Base-by-base conservation (phyloP, 1,140 invertebrate genomes). In the Pygmarrhopalites habei region DNA sequence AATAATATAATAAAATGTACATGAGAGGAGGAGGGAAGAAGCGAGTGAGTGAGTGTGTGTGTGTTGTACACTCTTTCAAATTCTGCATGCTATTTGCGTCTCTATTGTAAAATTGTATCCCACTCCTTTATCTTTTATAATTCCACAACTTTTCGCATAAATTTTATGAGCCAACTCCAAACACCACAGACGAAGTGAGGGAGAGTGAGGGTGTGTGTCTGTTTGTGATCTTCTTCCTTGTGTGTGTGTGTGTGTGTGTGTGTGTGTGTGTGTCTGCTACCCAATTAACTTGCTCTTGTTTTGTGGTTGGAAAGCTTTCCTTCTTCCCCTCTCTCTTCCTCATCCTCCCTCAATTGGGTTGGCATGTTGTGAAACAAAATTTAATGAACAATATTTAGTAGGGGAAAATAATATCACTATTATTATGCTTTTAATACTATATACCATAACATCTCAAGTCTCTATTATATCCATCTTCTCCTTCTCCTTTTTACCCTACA, bases 61-160 rank as follows among this genome's bases (percentile, higher is more conserved):
- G n/a, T n/a, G n/a, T n/a, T n/a, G n/a, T n/a, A 52, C 7, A 52
- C 21, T 52, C 49, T 14, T 56, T 46, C 25, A 61, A 49, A 60
- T 66, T 62, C 59, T 58, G 62, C 65, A 66, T 66, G 65, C 65
- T 62, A 62, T 62, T 66, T 66, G 57, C 58, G 53, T 67, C 60
- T 67, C 61, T 64, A 55, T 62, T 67, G 61, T 64, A 67, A 67
- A 64, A 57, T 43, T 60, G 65, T 62, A 63, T 60, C 41, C 44
- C 49, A 70, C 65, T 64, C 52, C 60, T 63, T 70, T 70, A 70
- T 70, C 68, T 70, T n/a, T n/a, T 58, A 39, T 58, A 65, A 70
- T 64, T 70, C 60, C 51, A 67, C 55, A 70, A 70, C 65, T 70
- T 70, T 70, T 65, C 65, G 62, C 65, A 70, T 70, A 67, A 70